Conservation (phyloP, 2,113 vertebrate species). For the Gnathonemus echidnorhynchus region DNA sequence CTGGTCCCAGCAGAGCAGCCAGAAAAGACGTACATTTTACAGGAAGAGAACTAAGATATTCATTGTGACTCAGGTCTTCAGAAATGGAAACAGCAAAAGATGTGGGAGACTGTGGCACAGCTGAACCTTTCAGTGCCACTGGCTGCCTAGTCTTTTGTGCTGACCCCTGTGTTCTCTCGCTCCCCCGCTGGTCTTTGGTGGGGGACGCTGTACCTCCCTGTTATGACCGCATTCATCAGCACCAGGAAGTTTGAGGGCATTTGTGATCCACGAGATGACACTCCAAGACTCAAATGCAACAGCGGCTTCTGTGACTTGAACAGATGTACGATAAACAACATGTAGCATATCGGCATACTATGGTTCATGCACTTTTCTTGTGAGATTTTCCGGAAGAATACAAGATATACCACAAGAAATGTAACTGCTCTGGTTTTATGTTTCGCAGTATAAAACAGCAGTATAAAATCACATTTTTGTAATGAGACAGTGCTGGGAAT, state of each 20-base stretch:
- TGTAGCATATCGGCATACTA: not conserved
- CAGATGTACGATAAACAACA: not conserved
- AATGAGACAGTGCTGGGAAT: not conserved
- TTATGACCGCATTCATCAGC: not conserved
- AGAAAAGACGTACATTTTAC: not conserved
- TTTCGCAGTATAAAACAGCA: not conserved
- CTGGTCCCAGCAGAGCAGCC: not conserved
- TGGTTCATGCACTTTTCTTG: not conserved
- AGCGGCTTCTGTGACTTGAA: not conserved
- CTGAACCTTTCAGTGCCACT: not conserved
- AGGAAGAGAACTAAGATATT: not conserved
- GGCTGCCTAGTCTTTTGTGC: not conserved
- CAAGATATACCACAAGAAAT: not conserved
- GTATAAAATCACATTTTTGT: not conserved
- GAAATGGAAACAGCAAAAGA: slow-evolving; percentile 10
- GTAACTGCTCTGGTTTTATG: not conserved
- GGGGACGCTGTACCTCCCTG: not conserved
- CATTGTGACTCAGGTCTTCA: not conserved
- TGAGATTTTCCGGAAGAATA: not conserved
- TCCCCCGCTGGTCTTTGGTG: not conserved
- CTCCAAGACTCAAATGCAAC: not conserved
- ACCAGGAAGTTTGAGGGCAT: not conserved
- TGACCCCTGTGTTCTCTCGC: slow-evolving; percentile 17
- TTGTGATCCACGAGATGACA: not conserved
- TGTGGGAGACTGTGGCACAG: slow-evolving; percentile 12